Percentiles rank a stretch among this genome's conserved stretches.
Evolutionary conservation across 2,797 vertebrate genomes (phyloP).

Genomic region (Phaenicophaeus curvirostris): DNA sequence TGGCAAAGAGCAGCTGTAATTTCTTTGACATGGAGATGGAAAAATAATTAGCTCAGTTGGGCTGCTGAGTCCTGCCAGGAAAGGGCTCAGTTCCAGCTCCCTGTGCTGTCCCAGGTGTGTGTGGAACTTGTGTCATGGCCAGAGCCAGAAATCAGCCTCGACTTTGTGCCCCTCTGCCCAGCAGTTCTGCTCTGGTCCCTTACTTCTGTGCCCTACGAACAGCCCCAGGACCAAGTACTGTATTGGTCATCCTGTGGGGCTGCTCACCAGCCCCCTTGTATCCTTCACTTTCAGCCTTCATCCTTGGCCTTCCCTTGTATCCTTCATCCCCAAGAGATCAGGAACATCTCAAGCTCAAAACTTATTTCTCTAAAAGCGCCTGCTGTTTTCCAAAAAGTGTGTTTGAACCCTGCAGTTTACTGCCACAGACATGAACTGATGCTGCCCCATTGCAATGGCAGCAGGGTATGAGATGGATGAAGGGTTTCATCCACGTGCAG

Average conservation of each 20-base stretch:
- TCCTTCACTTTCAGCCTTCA: background rate
- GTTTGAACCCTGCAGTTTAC: background rate
- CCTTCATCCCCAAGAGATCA: background rate
- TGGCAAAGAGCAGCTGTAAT: background rate
- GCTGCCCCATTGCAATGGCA: background rate
- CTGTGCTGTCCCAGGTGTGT: background rate
- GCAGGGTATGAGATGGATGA: background rate
- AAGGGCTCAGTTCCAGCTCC: background rate
- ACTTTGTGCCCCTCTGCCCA: background rate
- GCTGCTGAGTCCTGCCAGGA: background rate
- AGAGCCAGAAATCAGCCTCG: background rate
- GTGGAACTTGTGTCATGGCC: background rate
- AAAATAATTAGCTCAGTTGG: background rate
- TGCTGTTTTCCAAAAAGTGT: background rate
- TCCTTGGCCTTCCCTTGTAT: background rate
- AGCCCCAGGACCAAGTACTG: background rate
- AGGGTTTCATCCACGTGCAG: background rate
- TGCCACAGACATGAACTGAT: accelerated
- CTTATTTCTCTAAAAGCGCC: background rate
- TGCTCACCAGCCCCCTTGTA: background rate
- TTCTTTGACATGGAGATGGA: background rate
- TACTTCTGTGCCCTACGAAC: background rate
- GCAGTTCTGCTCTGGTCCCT: background rate
- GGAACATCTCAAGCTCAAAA: background rate
- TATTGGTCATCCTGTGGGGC: background rate